These are phyloP conservation scores for Eupsilia transversa DNA, from an alignment of 2,888 invertebrate species.

Conservation along the genomic window DNA sequence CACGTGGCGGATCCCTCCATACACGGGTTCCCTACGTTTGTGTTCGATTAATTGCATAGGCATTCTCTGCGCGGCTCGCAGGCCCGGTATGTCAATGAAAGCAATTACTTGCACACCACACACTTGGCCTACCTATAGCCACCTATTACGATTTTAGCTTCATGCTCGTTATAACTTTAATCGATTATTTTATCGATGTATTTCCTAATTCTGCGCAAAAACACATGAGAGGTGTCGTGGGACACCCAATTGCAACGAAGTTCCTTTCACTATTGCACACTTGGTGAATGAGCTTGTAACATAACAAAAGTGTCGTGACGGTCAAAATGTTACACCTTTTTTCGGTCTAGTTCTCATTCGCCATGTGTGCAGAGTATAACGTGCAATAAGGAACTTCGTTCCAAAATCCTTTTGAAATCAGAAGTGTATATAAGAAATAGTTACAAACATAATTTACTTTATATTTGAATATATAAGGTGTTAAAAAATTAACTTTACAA, in stretches of 20 bases:
- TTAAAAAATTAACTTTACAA: too few relatives aligned
- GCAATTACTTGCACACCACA: conserved; percentile 84
- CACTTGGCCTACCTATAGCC: conserved; percentile 57
- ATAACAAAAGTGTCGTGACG: too few relatives aligned
- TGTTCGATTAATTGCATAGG: conserved; percentile 86
- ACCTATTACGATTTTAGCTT: conserved; percentile 53
- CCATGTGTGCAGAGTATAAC: too few relatives aligned
- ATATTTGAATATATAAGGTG: too few relatives aligned
- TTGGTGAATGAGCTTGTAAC: too few relatives aligned
- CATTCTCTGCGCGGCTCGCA: conserved; percentile 81
- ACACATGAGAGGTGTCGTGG: too few relatives aligned
- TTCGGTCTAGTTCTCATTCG: too few relatives aligned
- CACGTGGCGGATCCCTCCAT: conserved; percentile 68
- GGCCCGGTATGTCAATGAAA: conserved; percentile 85
- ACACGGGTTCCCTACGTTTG: conserved; percentile 81
- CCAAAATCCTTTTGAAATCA: too few relatives aligned
- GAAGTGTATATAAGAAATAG: not conserved
- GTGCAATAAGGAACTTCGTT: too few relatives aligned
- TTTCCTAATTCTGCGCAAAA: not conserved
- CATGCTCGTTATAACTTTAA: conserved; percentile 56
- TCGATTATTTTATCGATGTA: conserved; percentile 71
- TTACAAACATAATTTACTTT: not conserved
- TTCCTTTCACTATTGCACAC: too few relatives aligned
- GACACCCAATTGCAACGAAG: too few relatives aligned
- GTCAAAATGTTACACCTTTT: too few relatives aligned